Percentiles rank a stretch among this genome's conserved stretches.
These are phyloP conservation scores for Nudaria mundana DNA, from an alignment of 2,888 invertebrate genomes.

Conservation along the genomic window DNA sequence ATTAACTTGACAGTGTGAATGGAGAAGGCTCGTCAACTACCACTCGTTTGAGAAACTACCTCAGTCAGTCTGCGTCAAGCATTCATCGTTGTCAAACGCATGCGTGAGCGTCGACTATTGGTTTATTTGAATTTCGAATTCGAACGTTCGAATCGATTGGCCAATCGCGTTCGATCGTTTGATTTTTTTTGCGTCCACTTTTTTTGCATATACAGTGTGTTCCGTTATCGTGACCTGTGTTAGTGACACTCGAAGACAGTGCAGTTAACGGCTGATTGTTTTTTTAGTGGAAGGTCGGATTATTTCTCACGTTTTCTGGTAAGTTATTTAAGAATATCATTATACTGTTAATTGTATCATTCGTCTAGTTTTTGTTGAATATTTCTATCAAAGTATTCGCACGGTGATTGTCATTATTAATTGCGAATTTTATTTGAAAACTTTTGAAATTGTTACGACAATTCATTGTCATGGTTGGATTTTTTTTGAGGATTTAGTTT, in stretches of 20 bases:
- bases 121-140: conserved; percentile 63
- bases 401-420: conserved; percentile 26
- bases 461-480: conserved; percentile 36
- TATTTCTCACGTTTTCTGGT: conserved; percentile 64
- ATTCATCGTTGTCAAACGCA: conserved; percentile 59
- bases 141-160: conserved; percentile 54
- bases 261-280: conserved; percentile 41
- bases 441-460: conserved; percentile 27
- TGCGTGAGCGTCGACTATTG: conserved; percentile 47
- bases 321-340: conserved; percentile 50
- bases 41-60: conserved; percentile 70
- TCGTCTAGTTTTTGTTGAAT: conserved; percentile 20
- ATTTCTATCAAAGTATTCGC: conserved; percentile 18
- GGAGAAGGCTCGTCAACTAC: conserved; percentile 66
- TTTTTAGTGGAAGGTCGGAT: conserved; percentile 60
- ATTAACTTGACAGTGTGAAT: conserved; percentile 62
- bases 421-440: conserved; percentile 17
- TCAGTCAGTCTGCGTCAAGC: conserved; percentile 60
- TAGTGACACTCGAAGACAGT: conserved; percentile 62
- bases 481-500: too few relatives aligned
- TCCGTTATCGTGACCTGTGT: conserved; percentile 62
- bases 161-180: conserved; percentile 70
- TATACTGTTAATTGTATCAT: conserved; percentile 46
- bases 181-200: conserved; percentile 65
- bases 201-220: conserved; percentile 60